These are phyloP conservation scores for Synergus japonicus DNA, from an alignment of 2,888 invertebrate genomes.

Conservation along the genomic window DNA sequence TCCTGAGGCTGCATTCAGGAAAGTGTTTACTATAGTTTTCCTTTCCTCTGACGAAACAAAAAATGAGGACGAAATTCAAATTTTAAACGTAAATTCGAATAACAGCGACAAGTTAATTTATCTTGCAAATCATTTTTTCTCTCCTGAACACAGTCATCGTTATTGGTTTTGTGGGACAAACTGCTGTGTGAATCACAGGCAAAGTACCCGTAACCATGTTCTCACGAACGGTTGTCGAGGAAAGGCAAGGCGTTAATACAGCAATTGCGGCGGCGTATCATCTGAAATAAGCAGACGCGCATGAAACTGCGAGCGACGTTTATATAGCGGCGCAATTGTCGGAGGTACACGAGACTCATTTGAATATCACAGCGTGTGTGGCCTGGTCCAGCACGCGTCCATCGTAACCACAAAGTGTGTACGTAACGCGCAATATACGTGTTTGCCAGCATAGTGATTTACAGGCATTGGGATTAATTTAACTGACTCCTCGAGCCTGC, in stretches of 20 bases:
- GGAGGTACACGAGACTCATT: slow-evolving; percentile 60
- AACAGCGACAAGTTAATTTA: neutral
- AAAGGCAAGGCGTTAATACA: slow-evolving; percentile 42
- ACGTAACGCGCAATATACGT: neutral
- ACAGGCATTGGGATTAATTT: slow-evolving; percentile 44
- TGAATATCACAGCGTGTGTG: slow-evolving; percentile 69
- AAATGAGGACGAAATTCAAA: neutral
- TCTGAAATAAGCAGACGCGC: slow-evolving; percentile 43
- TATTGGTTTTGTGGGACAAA: slow-evolving; percentile 18
- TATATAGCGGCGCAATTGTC: slow-evolving; percentile 51
- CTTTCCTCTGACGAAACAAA: too few species aligned
- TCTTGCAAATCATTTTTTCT: neutral
- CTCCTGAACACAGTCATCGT: slow-evolving; percentile 11
- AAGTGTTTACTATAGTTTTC: too few species aligned
- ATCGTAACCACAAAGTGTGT: slow-evolving; percentile 28
- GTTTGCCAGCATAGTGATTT: neutral
- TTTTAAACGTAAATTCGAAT: neutral
- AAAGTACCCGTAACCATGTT: slow-evolving; percentile 35
- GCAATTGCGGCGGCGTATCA: slow-evolving; percentile 46
- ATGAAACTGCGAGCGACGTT: slow-evolving; percentile 43
- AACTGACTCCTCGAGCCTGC: slow-evolving; percentile 52
- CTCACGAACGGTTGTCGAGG: slow-evolving; percentile 33
- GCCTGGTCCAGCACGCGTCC: slow-evolving; percentile 62
- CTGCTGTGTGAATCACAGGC: slow-evolving; percentile 34
- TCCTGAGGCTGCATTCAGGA: too few species aligned